These are phyloP conservation scores for Cercopithecus mona DNA, from an alignment of 2,113 vertebrate genomes.

Conservation along the genomic window DNA sequence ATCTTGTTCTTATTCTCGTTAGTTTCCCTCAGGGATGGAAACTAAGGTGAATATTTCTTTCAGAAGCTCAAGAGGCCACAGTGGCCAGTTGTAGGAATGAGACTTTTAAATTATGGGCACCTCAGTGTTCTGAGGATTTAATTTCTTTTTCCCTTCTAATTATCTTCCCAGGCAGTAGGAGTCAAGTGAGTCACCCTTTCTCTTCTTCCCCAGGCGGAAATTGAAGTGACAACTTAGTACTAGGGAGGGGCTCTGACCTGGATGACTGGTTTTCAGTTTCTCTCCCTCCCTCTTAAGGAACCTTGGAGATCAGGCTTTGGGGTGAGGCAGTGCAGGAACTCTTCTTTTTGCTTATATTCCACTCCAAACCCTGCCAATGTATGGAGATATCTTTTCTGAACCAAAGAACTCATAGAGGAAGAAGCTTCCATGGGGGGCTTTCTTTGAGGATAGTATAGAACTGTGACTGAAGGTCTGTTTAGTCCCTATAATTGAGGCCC, in stretches of 20 bases:
- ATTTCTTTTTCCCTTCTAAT: slow-evolving; percentile 65
- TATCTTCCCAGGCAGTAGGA: slow-evolving; percentile 64
- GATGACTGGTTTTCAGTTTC: slow-evolving; percentile 66
- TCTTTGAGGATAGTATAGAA: background rate
- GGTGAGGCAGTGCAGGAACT: slow-evolving; percentile 2
- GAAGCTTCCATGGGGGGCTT: background rate
- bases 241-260: slow-evolving; percentile 63
- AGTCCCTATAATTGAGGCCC: background rate
- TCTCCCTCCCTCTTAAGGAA: slow-evolving; percentile 42
- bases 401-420: background rate
- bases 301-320: background rate
- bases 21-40: background rate
- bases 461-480: background rate
- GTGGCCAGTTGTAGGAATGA: slow-evolving; percentile 12
- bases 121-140: slow-evolving; percentile 51
- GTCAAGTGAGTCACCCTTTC: slow-evolving; percentile 72
- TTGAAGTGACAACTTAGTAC: slow-evolving; percentile 52
- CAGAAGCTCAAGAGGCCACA: background rate
- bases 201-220: slow-evolving; percentile 57
- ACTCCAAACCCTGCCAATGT: background rate
- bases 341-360: background rate
- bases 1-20: background rate
- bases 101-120: slow-evolving; percentile 38
- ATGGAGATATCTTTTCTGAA: background rate
- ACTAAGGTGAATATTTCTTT: background rate